Conservation (phyloP, 2,113 vertebrate genomes). For the Micromys minutus region DNA sequence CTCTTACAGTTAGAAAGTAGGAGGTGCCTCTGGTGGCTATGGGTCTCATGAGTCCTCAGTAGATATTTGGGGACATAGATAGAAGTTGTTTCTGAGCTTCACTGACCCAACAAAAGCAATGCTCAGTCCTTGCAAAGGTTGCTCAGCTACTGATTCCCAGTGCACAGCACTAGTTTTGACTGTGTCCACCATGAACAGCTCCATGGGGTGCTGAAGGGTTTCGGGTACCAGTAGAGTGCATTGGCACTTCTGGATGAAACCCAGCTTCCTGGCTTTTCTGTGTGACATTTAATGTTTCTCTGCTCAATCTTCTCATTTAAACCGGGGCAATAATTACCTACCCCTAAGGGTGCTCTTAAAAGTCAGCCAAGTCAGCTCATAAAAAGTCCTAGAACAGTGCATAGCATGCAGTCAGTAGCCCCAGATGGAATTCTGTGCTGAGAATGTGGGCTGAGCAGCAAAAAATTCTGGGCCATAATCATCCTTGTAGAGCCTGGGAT, state of each 20-base stretch:
- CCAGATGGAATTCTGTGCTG: background rate
- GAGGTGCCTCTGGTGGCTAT: background rate
- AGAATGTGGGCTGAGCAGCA: background rate
- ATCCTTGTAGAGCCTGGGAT: background rate
- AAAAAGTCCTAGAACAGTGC: background rate
- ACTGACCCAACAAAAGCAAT: accelerated
- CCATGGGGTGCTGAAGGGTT: background rate
- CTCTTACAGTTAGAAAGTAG: background rate
- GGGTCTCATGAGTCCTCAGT: no score
- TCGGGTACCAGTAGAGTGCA: no score
- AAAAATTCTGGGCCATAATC: background rate
- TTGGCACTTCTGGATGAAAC: no score
- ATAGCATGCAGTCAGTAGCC: background rate
- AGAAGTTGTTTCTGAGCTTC: background rate
- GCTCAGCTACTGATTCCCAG: no score
- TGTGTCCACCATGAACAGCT: accelerated
- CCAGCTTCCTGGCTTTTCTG: background rate
- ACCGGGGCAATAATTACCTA: background rate
- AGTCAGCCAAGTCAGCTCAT: background rate
- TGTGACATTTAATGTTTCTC: background rate
- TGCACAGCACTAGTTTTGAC: no score
- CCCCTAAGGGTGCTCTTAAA: background rate
- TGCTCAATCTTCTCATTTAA: background rate
- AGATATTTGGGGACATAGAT: no score
- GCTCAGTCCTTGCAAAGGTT: no score